Percentiles rank a stretch among this genome's conserved stretches.
Evolutionary conservation across 2,888 invertebrate genomes (phyloP).

Genomic region (Sericinus montela): DNA sequence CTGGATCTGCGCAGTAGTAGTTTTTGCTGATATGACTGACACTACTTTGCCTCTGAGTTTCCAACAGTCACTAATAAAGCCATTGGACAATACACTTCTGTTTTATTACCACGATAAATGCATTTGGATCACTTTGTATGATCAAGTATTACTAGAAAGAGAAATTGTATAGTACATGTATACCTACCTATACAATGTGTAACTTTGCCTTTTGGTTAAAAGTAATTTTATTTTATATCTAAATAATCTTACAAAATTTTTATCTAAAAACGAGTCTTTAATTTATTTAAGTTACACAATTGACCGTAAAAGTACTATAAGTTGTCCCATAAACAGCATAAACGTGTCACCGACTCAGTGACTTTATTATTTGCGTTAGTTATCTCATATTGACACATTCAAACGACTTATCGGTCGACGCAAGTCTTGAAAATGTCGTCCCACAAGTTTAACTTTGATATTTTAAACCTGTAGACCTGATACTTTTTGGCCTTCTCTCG

Average conservation of each 20-base stretch:
- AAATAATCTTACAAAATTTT: too few species aligned
- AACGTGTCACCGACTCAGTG: constrained; percentile 56
- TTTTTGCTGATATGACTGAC: constrained; percentile 18
- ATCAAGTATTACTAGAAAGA: too few species aligned
- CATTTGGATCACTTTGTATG: too few species aligned
- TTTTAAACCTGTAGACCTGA: constrained; percentile 16
- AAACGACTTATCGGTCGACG: constrained; percentile 67
- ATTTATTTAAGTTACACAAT: too few species aligned
- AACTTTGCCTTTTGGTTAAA: too few species aligned
- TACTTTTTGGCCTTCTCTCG: not conserved
- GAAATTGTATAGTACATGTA: too few species aligned
- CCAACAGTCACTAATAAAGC: constrained; percentile 8
- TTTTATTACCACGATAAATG: too few species aligned
- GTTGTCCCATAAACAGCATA: constrained; percentile 41
- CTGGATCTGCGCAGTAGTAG: constrained; percentile 13
- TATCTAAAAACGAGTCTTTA: too few species aligned
- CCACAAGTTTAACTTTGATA: constrained; percentile 24
- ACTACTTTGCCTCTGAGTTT: not conserved
- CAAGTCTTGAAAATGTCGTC: constrained; percentile 47
- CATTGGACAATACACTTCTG: not conserved
- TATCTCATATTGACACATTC: constrained; percentile 71
- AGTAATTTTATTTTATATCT: too few species aligned
- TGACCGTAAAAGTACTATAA: not conserved
- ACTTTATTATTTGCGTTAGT: constrained; percentile 58
- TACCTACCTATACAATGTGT: too few species aligned